Evolutionary conservation across 2,888 invertebrate genomes (phyloP), one percentile per base, ranked within the genome.

Genomic region (Automeris io): DNA sequence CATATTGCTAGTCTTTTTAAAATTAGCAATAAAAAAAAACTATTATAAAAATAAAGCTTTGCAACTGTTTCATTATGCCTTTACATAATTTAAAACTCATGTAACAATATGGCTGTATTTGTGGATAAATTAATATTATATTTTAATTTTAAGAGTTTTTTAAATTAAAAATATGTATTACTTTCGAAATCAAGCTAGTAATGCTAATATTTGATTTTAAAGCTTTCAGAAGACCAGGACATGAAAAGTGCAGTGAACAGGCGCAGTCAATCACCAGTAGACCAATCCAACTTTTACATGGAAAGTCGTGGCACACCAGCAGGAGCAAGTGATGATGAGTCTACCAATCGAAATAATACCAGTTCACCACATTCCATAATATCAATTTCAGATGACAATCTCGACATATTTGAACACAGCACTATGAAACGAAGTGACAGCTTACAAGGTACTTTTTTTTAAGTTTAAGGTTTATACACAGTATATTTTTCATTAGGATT

Each of bases 321-420:
- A 2, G 87, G 87, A 6, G 87, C 88, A 8, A 86, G 85, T 52
- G 77, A 88, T 49, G 89, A 88, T 49, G 89, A 86, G 49, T 74
- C 83, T n/a, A 74, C 75, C 21, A 69, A 62, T 48, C 68, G 78
- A 13, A 77, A 71, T 33, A 71, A 85, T 22, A 88, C 88, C n/a
- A 87, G 89, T 44, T 87, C 89, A 6, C 89, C 91, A 56, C 92
- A 92, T 85, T 92, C 92, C 46, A 87, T 92, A 42, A 91, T 92
- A 9, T 90, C 92, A 70, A 91, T 92, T 16, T 88, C 89, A 41
- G 87, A 87, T 45, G 86, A 87, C 19, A 56, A 72, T 37, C 72
- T 70, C 21, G 78, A 78, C 51, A 71, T 82, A 23, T 86, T 76
- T 59, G 86, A 87, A 37, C 70, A 70, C 40, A 75, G 73, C 46